phyloP scores from a whole-genome alignment of 2,113 vertebrate species.

The Nothoprocta perdicaria region DNA sequence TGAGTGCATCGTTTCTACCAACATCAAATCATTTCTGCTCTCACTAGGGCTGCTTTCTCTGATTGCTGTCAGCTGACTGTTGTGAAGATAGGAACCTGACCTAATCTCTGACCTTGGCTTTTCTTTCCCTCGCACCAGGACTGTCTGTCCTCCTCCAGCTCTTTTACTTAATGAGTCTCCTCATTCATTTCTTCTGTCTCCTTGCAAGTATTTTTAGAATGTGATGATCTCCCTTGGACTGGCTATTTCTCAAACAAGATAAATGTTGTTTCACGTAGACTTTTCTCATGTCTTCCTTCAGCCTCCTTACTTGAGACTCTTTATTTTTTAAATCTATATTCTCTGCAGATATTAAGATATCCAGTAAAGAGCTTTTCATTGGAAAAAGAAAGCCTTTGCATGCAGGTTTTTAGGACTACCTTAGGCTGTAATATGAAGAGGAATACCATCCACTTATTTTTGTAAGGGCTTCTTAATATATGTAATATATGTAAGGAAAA shows the following conservation, averaged over 20 bases:
- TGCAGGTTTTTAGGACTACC: neutral
- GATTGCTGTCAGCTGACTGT: neutral
- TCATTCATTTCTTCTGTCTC: conserved; percentile 48
- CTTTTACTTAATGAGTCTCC: conserved; percentile 39
- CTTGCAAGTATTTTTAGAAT: conserved; percentile 64
- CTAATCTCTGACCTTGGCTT: neutral
- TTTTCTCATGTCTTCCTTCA: conserved; percentile 13
- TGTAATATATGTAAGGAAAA: neutral
- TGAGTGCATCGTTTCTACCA: neutral
- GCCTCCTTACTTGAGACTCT: neutral
- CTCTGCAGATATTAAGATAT: neutral
- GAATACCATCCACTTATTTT: neutral
- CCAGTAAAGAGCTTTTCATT: neutral
- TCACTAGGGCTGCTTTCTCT: neutral
- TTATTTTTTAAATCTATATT: neutral
- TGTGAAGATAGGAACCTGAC: neutral
- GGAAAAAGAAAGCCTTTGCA: neutral
- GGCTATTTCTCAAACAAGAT: conserved; percentile 46
- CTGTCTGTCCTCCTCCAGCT: conserved; percentile 25
- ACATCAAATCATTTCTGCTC: neutral
- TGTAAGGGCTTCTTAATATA: neutral
- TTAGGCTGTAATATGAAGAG: neutral
- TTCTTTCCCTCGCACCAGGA: conserved; percentile 27
- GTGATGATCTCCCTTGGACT: conserved; percentile 20
- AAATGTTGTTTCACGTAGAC: conserved; percentile 13